Percentiles rank a stretch among this genome's conserved stretches.
Conservation (phyloP, 2,113 vertebrate species). For the Dicaeum eximium region DNA sequence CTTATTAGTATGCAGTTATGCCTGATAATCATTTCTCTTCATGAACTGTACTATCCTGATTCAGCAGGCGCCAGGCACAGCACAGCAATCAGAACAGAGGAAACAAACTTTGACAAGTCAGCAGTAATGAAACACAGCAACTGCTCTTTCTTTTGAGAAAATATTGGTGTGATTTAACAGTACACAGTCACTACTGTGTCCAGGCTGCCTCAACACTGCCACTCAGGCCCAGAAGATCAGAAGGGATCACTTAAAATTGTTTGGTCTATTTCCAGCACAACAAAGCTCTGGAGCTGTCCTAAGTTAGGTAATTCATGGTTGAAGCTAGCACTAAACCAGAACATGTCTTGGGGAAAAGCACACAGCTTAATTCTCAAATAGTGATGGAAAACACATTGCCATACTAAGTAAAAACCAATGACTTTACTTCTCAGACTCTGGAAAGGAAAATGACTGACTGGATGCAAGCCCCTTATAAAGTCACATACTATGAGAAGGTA, state of each 20-base stretch:
- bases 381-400: neutral
- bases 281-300: neutral
- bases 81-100: conserved; percentile 1
- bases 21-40: conserved; percentile 20
- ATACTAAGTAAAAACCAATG: neutral
- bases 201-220: neutral
- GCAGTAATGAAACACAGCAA: neutral
- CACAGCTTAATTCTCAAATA: neutral
- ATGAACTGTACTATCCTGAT: neutral
- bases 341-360: neutral
- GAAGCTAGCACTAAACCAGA: neutral
- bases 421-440: neutral
- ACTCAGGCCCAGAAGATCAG: neutral
- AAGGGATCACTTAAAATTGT: neutral
- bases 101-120: conserved; percentile 25
- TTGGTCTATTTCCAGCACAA: neutral
- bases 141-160: neutral
- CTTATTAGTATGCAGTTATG: neutral
- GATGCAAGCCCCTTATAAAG: neutral
- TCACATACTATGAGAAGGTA: neutral
- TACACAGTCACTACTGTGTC: neutral
- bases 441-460: neutral
- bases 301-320: neutral
- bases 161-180: neutral
- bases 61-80: neutral